phyloP scores from a whole-genome alignment of 2,888 invertebrate genomes.

The Pollenia amentaria region DNA sequence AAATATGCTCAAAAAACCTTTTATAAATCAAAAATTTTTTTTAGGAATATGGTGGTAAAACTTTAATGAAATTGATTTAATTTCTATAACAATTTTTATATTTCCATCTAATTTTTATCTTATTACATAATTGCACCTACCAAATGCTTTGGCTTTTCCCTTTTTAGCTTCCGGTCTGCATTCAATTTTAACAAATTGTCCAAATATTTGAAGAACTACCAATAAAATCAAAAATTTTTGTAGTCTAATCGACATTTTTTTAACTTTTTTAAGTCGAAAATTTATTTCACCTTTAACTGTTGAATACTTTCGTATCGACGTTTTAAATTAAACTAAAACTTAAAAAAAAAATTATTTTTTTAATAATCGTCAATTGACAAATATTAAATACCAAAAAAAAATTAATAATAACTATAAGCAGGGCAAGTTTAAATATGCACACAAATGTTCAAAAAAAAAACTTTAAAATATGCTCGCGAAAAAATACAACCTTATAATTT shows the following conservation, averaged over 20 bases:
- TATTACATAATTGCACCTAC: conserved; percentile 9
- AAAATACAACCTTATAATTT: no score
- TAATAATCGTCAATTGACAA: not conserved
- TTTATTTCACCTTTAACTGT: not conserved
- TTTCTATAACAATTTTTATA: not conserved
- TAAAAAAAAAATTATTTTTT: not conserved
- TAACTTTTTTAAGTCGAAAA: not conserved
- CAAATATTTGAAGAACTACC: conserved; percentile 34
- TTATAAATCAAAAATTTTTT: no score
- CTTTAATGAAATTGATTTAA: no score
- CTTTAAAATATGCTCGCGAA: no score
- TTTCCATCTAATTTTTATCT: not conserved
- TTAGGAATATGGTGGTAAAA: no score
- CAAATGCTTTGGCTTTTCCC: conserved; percentile 30
- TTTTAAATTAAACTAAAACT: conserved; percentile 31
- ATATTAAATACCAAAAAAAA: conserved; percentile 4
- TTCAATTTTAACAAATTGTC: conserved; percentile 6
- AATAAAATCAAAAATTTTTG: conserved; percentile 8
- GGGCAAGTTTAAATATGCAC: no score
- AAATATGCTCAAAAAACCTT: no score
- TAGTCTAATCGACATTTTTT: not conserved
- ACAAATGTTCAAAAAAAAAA: no score
- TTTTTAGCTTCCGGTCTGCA: not conserved
- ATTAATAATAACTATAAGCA: no score
- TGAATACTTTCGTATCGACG: conserved; percentile 4